These are phyloP conservation scores for Xylota segnis DNA, from an alignment of 2,888 invertebrate species.

Conservation along the genomic window DNA sequence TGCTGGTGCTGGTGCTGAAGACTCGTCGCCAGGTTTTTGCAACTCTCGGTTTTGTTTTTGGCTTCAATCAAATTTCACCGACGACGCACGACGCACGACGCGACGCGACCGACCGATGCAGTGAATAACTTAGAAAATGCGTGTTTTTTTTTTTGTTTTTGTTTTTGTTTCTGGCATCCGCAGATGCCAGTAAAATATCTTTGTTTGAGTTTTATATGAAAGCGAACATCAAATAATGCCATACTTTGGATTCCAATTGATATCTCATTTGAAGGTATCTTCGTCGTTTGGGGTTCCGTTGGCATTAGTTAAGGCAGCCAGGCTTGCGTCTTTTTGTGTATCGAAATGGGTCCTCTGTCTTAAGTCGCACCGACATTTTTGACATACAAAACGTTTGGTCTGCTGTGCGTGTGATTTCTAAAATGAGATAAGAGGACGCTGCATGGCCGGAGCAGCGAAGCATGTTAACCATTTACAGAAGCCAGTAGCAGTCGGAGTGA, in stretches of 20 bases:
- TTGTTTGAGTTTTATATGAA: slow-evolving; percentile 74
- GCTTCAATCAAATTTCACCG: slow-evolving; percentile 75
- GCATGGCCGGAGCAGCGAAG: neutral
- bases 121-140: slow-evolving; percentile 74
- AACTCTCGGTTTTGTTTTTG: slow-evolving; percentile 15
- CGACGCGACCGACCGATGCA: neutral
- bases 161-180: neutral
- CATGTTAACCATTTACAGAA: neutral
- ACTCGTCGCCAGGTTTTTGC: slow-evolving; percentile 62
- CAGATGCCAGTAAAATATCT: slow-evolving; percentile 66
- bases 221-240: slow-evolving; percentile 78
- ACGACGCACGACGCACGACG: slow-evolving; percentile 8
- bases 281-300: neutral
- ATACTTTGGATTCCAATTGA: slow-evolving; percentile 79
- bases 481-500: neutral
- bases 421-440: slow-evolving; percentile 44
- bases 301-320: neutral
- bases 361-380: slow-evolving; percentile 48
- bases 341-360: slow-evolving; percentile 20
- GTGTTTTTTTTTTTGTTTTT: slow-evolving; percentile 20
- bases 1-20: slow-evolving; percentile 9
- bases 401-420: slow-evolving; percentile 22
- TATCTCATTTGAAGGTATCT: slow-evolving; percentile 78
- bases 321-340: neutral
- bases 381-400: slow-evolving; percentile 37